Conservation (phyloP, 2,113 vertebrate species). For the Plestiodon gilberti region DNA sequence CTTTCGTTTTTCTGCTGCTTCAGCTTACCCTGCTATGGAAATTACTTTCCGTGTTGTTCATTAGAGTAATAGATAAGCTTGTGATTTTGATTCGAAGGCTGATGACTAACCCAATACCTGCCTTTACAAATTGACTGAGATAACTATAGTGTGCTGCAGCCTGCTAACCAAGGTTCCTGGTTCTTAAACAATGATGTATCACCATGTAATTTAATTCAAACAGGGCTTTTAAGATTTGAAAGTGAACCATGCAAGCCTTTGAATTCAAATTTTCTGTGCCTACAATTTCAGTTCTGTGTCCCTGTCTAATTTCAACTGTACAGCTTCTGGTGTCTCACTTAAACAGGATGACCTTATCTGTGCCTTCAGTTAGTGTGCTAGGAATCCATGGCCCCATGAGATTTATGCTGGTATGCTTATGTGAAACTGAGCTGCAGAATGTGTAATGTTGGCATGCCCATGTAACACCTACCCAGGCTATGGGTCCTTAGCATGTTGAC, state of each 20-base stretch:
- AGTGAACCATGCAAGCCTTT: not conserved
- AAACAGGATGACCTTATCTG: not conserved
- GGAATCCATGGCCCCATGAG: not conserved
- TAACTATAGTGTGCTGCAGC: not conserved
- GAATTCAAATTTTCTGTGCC: not conserved
- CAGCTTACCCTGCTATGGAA: not conserved
- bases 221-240: not conserved
- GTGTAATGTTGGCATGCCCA: not conserved
- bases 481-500: not conserved
- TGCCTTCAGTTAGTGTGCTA: too few species aligned
- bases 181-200: not conserved
- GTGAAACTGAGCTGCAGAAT: not conserved
- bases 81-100: constrained; percentile 11
- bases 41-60: not conserved
- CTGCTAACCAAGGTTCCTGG: not conserved
- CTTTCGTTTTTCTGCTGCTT: not conserved
- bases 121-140: not conserved
- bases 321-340: not conserved
- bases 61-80: not conserved
- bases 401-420: not conserved
- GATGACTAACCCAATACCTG: not conserved
- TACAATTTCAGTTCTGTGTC: not conserved
- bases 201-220: not conserved
- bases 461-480: not conserved
- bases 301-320: not conserved